Evolutionary conservation across 2,113 vertebrate genomes (phyloP).

Genomic region (Tapirus terrestris): DNA sequence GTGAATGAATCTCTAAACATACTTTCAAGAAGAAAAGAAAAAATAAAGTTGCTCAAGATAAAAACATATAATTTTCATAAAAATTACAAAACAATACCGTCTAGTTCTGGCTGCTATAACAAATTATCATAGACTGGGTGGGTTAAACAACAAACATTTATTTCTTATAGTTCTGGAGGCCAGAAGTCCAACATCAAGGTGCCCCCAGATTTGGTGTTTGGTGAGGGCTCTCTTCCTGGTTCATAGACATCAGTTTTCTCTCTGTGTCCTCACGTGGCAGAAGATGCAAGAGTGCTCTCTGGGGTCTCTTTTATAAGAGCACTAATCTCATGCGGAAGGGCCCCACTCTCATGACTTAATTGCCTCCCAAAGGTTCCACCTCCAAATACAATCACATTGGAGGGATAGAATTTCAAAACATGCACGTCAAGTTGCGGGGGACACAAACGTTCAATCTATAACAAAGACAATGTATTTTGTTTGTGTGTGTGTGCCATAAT

Average conservation of each 20-base stretch:
- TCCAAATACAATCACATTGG: neutral
- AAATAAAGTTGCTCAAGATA: neutral
- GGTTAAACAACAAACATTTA: neutral
- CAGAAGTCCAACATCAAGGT: neutral
- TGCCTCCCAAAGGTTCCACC: neutral
- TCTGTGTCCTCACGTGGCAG: neutral
- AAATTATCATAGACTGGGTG: neutral
- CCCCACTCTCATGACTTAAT: neutral
- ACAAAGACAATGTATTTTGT: neutral
- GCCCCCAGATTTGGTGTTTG: neutral
- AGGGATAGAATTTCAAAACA: neutral
- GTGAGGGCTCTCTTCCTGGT: neutral
- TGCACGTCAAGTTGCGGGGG: neutral
- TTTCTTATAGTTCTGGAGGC: neutral
- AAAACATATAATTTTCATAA: neutral
- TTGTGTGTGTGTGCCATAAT: neutral
- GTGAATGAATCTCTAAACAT: neutral
- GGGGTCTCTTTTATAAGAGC: neutral
- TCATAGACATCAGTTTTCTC: neutral
- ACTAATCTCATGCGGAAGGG: too few species aligned
- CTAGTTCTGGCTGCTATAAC: neutral
- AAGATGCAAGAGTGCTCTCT: neutral
- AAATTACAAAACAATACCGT: neutral
- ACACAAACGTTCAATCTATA: neutral
- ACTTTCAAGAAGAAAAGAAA: neutral